These are phyloP conservation scores for Microctenopoma steveboyesi DNA, from an alignment of 2,797 vertebrate species.

Conservation along the genomic window DNA sequence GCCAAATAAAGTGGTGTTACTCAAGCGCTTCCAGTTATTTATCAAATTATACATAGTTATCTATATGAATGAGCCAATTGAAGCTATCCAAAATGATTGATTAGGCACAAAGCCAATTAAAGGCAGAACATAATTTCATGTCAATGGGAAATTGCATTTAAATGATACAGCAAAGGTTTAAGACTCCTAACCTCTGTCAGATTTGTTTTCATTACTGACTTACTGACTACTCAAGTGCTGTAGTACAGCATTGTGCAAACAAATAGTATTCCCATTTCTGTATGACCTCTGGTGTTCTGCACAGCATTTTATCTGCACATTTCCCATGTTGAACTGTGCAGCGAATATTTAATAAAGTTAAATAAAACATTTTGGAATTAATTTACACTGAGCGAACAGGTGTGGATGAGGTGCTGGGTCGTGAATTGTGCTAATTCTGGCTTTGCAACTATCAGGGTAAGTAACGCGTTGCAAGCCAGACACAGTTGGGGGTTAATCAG, in stretches of 20 bases:
- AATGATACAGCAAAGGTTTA: constrained; percentile 54
- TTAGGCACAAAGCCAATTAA: constrained; percentile 48
- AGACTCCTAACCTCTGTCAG: constrained; percentile 46
- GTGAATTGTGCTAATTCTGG: constrained; percentile 57
- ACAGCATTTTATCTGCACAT: constrained; percentile 41
- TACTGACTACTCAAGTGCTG: neutral
- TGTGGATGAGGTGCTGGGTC: constrained; percentile 51
- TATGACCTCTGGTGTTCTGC: constrained; percentile 46
- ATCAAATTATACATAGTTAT: constrained; percentile 23
- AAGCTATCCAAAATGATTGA: constrained; percentile 52
- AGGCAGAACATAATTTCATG: constrained; percentile 36
- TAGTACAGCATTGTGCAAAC: constrained; percentile 47
- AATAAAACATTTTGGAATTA: constrained; percentile 58
- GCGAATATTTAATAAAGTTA: constrained; percentile 42
- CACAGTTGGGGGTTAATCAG: constrained; percentile 69
- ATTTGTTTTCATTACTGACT: constrained; percentile 49
- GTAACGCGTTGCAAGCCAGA: constrained; percentile 50
- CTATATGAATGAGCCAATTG: constrained; percentile 41
- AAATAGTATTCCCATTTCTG: constrained; percentile 47
- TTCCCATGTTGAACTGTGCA: constrained; percentile 40
- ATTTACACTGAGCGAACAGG: constrained; percentile 60
- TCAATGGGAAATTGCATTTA: constrained; percentile 55
- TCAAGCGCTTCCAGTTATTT: constrained; percentile 28
- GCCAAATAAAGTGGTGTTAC: constrained; percentile 35
- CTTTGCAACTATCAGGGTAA: constrained; percentile 41